These are phyloP conservation scores for Drosophila pseudotakahashii DNA, from an alignment of 2,888 invertebrate genomes.

Conservation along the genomic window DNA sequence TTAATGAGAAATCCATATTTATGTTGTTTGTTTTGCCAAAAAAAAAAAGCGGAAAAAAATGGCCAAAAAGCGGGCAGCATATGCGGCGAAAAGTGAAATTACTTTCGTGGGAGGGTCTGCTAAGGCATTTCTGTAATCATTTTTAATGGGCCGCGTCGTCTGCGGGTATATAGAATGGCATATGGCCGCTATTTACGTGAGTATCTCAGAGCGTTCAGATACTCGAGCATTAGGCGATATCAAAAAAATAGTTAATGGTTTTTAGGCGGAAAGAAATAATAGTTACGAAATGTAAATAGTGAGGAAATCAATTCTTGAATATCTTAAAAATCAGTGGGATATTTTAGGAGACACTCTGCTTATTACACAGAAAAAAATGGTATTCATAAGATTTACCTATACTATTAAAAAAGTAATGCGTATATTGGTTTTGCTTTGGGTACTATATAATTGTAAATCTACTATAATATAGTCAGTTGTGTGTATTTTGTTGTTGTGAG, in stretches of 20 bases:
- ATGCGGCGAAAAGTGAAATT: slow-evolving; percentile 76
- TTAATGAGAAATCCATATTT: slow-evolving; percentile 81
- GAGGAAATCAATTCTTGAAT: neutral
- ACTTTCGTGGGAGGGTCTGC: slow-evolving; percentile 29
- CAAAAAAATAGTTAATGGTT: slow-evolving; percentile 30
- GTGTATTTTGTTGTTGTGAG: too few species aligned
- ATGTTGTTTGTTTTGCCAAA: slow-evolving; percentile 76
- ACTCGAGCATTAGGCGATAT: slow-evolving; percentile 11
- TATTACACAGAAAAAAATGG: too few species aligned
- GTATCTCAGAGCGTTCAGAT: neutral
- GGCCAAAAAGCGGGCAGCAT: slow-evolving; percentile 56
- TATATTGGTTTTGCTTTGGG: too few species aligned
- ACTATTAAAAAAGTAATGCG: too few species aligned
- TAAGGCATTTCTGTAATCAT: slow-evolving; percentile 62
- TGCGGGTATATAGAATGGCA: slow-evolving; percentile 39
- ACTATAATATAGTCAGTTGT: too few species aligned
- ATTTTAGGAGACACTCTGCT: too few species aligned
- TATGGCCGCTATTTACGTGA: slow-evolving; percentile 27
- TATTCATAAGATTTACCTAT: too few species aligned
- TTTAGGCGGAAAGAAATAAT: slow-evolving; percentile 1
- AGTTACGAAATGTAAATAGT: neutral
- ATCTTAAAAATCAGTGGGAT: too few species aligned
- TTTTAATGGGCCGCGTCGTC: slow-evolving; percentile 66
- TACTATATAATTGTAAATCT: too few species aligned
- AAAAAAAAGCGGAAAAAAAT: slow-evolving; percentile 25